Evolutionary conservation across 2,113 vertebrate genomes (phyloP).

Genomic region (Pelodiscus sinensis): DNA sequence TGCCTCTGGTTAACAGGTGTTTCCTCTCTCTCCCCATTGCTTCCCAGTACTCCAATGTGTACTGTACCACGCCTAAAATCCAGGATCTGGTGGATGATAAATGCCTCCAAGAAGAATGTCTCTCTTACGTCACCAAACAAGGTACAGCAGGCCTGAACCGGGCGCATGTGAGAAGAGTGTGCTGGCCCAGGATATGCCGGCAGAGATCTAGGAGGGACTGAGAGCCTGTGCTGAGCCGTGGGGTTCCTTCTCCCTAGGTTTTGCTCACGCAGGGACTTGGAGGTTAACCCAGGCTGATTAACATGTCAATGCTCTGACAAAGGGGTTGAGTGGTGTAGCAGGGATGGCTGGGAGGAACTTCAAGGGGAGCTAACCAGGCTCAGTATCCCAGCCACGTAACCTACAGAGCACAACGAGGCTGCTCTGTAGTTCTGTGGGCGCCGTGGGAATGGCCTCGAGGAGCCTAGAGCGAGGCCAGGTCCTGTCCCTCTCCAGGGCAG

Average conservation of each 20-base stretch:
- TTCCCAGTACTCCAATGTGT: conserved; percentile 95
- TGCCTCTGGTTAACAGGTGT: background rate
- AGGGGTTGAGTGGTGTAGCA: background rate
- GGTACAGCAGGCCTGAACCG: conserved; percentile 74
- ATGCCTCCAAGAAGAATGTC: conserved; percentile 93
- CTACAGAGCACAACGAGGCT: background rate
- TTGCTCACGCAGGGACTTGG: background rate
- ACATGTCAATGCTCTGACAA: background rate
- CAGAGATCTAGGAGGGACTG: background rate
- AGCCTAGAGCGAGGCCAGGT: background rate
- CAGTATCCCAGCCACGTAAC: background rate
- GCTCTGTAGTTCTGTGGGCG: background rate
- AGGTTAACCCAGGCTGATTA: background rate
- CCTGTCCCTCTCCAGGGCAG: background rate
- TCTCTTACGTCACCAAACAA: conserved; percentile 91
- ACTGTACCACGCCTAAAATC: conserved; percentile 94
- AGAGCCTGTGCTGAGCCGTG: background rate
- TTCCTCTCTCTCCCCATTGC: background rate
- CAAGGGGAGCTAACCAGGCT: background rate
- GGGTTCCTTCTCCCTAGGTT: background rate
- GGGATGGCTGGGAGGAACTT: background rate
- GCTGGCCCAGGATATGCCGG: too few species aligned
- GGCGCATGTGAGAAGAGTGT: background rate
- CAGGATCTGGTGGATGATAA: conserved; percentile 96
- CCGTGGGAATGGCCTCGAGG: too few species aligned